Evolutionary conservation across 2,797 vertebrate species (phyloP), one percentile per base, ranked within the genome.

Genomic region (Poeciliopsis presidionis): DNA sequence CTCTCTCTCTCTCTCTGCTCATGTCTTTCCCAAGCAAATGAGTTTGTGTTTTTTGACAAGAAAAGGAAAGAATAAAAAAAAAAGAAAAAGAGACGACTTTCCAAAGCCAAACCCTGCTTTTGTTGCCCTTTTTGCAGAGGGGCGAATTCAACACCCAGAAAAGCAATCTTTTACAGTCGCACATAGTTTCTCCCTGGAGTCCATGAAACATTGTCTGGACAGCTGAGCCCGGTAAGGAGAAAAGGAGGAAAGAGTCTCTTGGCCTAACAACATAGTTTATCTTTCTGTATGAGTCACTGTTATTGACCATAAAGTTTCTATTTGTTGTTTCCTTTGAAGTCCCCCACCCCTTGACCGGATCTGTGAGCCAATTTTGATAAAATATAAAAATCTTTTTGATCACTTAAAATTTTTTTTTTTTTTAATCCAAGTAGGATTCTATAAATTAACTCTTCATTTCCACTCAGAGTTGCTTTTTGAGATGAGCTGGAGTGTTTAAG

Each of bases 161-260:
- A 89, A 86, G 74, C 11, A 36, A 74, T 81, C 9, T 82, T 90
- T 89, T 84, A 88, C 84, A 72, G 9, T 81, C 65, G 53, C 55
- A 74, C n/a, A 41, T 63, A 39, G 46, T 71, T 73, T 14, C 46
- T 80, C 87, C 82, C 88, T 69, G 75, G 87, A 85, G 79, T 70
- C 77, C 30, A 51, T 78, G 74, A 90, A 89, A 81, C 36, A 59
- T 80, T 79, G 88, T 91, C 61, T 76, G 81, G 80, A 91, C 53
- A 78, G 77, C 81, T 74, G 39, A 75, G 79, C 14, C 77, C 67
- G 86, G 86, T 86, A 91, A 90, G 90, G 76, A 67, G 63, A 53
- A 74, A 53, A 28, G 76, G 16, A 61, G 8, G 55, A 41, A 69
- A 69, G 11, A 30, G 47, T 20, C 18, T 59, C 65, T 78, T 86